These are phyloP conservation scores for Drosophila gaucha DNA, from an alignment of 2,888 invertebrate genomes.

Conservation along the genomic window DNA sequence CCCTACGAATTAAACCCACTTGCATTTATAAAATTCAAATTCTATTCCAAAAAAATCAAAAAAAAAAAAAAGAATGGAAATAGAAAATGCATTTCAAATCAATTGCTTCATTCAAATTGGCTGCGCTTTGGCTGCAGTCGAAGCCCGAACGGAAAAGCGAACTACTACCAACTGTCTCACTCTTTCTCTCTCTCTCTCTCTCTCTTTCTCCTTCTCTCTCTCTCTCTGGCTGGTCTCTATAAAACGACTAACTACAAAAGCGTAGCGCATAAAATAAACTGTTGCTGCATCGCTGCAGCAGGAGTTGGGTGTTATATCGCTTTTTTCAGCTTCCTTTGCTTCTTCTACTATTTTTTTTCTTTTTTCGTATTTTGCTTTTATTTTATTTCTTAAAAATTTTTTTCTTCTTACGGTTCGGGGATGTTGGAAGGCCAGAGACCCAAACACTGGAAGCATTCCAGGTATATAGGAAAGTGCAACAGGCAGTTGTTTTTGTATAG, in stretches of 20 bases:
- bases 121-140: slow-evolving; percentile 6
- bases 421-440: slow-evolving; percentile 46
- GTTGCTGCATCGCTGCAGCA: slow-evolving; percentile 41
- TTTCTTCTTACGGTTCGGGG: slow-evolving; percentile 23
- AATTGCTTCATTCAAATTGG: slow-evolving; percentile 18
- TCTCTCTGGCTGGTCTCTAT: background rate
- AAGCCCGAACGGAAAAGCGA: slow-evolving; percentile 9
- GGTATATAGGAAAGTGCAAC: slow-evolving; percentile 74
- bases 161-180: background rate
- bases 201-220: background rate
- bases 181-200: background rate
- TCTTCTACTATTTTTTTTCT: slow-evolving; percentile 24
- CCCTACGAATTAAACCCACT: background rate
- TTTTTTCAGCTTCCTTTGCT: slow-evolving; percentile 17
- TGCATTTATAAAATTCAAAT: slow-evolving; percentile 12
- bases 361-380: slow-evolving; percentile 49
- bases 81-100: slow-evolving; percentile 24
- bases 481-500: slow-evolving; percentile 70
- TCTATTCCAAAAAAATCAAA: background rate
- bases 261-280: slow-evolving; percentile 58
- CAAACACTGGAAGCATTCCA: slow-evolving; percentile 51
- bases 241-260: slow-evolving; percentile 37
- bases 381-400: slow-evolving; percentile 62
- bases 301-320: slow-evolving; percentile 34
- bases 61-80: background rate